These are phyloP conservation scores for Falcunculus frontatus DNA, from an alignment of 2,113 vertebrate species.

Conservation along the genomic window DNA sequence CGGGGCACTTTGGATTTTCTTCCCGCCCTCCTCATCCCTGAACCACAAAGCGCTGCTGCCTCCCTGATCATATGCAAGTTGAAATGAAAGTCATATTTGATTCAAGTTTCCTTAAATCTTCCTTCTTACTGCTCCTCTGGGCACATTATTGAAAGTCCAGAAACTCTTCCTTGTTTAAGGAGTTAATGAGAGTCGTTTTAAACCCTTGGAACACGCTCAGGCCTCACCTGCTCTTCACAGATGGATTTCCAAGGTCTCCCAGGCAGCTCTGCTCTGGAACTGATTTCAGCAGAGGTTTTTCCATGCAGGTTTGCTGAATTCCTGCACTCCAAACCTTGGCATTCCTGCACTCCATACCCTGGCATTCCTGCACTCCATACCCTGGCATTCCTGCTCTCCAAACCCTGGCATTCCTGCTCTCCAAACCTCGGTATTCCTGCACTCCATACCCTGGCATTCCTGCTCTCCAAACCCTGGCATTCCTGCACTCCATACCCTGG, in stretches of 20 bases:
- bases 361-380: background rate
- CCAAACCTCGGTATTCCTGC: background rate
- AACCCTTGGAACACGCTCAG: background rate
- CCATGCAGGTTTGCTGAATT: background rate
- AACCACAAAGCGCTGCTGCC: background rate
- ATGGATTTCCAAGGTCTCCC: constrained; percentile 16
- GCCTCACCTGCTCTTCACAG: constrained; percentile 44
- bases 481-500: too few species aligned
- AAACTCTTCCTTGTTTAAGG: background rate
- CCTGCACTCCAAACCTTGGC: background rate
- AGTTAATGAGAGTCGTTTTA: constrained; percentile 49
- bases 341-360: background rate
- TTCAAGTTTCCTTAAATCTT: constrained; percentile 39
- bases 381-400: background rate
- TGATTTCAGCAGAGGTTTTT: background rate
- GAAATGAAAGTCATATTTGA: constrained; percentile 44
- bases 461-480: too few species aligned
- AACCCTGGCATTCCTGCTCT: background rate
- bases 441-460: background rate
- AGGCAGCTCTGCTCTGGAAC: background rate
- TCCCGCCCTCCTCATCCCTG: background rate
- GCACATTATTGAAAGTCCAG: background rate
- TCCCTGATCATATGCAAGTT: background rate
- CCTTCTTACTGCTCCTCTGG: constrained; percentile 14
- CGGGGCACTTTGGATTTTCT: background rate